Evolutionary conservation across 2,113 vertebrate species (phyloP).

Genomic region (Bos javanicus): DNA sequence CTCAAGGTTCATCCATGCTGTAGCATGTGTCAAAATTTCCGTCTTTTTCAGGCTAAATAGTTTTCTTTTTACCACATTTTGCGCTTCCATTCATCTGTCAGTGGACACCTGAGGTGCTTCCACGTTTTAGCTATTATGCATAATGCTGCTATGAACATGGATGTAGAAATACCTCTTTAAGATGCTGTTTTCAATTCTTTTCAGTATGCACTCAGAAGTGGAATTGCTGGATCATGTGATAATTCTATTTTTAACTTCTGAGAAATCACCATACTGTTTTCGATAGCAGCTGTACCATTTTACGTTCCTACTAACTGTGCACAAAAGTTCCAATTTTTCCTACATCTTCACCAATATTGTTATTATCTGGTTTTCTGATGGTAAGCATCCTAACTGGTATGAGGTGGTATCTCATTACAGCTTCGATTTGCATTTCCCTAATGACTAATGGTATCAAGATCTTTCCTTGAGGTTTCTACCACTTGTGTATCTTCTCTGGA

Average conservation of each 20-base stretch:
- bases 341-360: not conserved
- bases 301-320: not conserved
- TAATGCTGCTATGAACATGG: not conserved
- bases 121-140: not conserved
- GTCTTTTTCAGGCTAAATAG: not conserved
- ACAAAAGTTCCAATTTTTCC: not conserved
- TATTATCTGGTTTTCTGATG: not conserved
- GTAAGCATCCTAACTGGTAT: not conserved
- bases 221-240: not conserved
- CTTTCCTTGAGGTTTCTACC: not conserved
- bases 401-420: not conserved
- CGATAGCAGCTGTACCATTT: not conserved
- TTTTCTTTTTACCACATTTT: not conserved
- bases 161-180: not conserved
- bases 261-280: not conserved
- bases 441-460: not conserved
- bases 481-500: not conserved
- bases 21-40: not conserved
- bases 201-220: not conserved
- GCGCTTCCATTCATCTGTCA: not conserved
- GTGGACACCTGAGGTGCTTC: not conserved
- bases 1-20: not conserved
- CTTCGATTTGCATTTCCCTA: not conserved
- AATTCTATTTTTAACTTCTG: not conserved
- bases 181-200: not conserved